Evolutionary conservation across 1,140 invertebrate genomes (phyloP).

Genomic region (Ceratosolen solmsi): DNA sequence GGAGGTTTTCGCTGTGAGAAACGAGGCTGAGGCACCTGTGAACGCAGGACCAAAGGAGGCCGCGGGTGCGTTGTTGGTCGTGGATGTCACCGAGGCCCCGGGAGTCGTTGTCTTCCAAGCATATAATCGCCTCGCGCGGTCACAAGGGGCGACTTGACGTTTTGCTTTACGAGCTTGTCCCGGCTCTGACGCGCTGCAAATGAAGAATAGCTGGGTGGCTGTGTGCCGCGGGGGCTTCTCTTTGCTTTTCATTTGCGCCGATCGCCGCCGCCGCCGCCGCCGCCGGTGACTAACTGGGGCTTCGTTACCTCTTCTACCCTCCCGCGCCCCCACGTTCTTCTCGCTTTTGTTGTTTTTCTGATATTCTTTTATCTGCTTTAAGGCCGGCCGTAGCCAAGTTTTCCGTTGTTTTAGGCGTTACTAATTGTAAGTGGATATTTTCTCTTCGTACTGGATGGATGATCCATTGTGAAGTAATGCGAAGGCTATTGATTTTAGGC

Average conservation of each 20-base stretch:
- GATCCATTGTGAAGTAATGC: background rate
- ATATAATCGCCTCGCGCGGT: background rate
- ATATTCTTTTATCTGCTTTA: background rate
- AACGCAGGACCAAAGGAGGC: background rate
- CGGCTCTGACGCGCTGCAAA: background rate
- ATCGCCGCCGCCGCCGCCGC: no score
- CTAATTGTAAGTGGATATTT: background rate
- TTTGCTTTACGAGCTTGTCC: slow-evolving; percentile 37
- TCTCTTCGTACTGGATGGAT: background rate
- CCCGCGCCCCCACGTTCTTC: no score
- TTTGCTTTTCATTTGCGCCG: background rate
- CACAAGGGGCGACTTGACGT: slow-evolving; percentile 19
- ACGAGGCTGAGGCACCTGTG: background rate
- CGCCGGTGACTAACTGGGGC: no score
- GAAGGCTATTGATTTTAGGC: background rate
- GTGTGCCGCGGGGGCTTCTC: background rate
- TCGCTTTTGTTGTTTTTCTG: background rate
- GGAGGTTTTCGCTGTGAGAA: slow-evolving; percentile 14
- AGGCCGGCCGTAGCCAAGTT: background rate
- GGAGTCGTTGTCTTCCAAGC: slow-evolving; percentile 13
- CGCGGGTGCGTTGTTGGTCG: background rate
- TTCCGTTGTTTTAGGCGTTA: background rate
- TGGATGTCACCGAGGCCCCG: slow-evolving; percentile 2
- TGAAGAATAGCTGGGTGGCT: background rate
- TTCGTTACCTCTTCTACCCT: no score